Conservation (phyloP, 1,140 invertebrate genomes). For the Diorhabda sublineata region DNA sequence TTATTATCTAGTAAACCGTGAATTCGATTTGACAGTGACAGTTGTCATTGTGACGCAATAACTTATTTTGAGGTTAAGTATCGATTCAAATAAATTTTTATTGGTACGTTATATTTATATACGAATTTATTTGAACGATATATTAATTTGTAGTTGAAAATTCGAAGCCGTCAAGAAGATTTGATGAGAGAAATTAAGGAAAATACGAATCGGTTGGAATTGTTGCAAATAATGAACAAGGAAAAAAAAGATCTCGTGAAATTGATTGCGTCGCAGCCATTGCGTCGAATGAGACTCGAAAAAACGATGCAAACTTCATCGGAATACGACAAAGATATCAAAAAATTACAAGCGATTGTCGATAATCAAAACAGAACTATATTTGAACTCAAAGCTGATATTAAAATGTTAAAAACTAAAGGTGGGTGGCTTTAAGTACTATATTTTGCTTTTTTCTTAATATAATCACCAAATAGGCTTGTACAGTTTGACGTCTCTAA, state of each 20-base stretch:
- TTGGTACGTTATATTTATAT: too few relatives aligned
- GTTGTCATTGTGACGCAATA: too few relatives aligned
- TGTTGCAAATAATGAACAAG: conserved; percentile 54
- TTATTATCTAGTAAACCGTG: too few relatives aligned
- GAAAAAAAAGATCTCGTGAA: conserved; percentile 52
- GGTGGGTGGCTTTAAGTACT: conserved; percentile 10
- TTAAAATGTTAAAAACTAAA: conserved; percentile 40
- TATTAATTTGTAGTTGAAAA: conserved; percentile 37
- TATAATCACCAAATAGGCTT: too few relatives aligned
- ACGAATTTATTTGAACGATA: neutral
- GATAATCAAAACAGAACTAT: conserved; percentile 26
- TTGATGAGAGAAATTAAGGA: conserved; percentile 50
- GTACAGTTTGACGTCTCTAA: too few relatives aligned
- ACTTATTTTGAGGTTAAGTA: too few relatives aligned
- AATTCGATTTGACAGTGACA: too few relatives aligned
- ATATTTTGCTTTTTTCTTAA: too few relatives aligned
- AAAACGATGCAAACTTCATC: conserved; percentile 31
- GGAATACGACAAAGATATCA: conserved; percentile 44
- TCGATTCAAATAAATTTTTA: too few relatives aligned
- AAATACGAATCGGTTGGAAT: conserved; percentile 56
- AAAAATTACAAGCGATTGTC: conserved; percentile 46
- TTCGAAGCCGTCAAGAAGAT: conserved; percentile 42
- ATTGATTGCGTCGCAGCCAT: conserved; percentile 46
- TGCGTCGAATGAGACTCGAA: conserved; percentile 42
- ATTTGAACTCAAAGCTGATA: conserved; percentile 38